Percentiles rank a stretch among this genome's conserved stretches.
These are phyloP conservation scores for Miniopterus natalensis DNA, from an alignment of 2,113 vertebrate species.

Conservation along the genomic window DNA sequence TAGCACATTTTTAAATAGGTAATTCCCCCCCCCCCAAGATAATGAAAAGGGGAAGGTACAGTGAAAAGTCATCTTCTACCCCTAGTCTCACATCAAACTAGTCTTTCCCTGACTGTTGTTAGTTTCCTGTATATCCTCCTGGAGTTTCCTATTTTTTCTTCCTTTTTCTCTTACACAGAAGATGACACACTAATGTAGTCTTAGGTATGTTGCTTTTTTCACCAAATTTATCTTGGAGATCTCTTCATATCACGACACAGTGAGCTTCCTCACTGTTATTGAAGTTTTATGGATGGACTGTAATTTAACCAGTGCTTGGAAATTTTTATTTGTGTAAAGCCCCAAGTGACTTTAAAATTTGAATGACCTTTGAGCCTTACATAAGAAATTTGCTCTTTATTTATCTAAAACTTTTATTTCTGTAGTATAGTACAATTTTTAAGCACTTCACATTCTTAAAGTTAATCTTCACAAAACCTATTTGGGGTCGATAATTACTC, in stretches of 20 bases:
- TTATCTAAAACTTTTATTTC: slow-evolving; percentile 46
- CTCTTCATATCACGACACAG: not conserved
- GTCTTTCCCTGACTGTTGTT: not conserved
- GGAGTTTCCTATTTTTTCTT: not conserved
- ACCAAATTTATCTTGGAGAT: slow-evolving; percentile 37
- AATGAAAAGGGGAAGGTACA: not conserved
- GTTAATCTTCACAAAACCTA: slow-evolving; percentile 1
- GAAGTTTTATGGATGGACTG: not conserved
- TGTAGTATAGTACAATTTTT: not conserved
- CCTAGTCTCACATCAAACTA: not conserved
- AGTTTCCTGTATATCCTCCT: not conserved
- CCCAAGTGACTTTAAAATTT: slow-evolving; percentile 53
- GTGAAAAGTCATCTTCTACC: not conserved
- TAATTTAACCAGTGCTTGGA: slow-evolving; percentile 61
- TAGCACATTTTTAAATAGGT: not conserved
- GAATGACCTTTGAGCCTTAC: slow-evolving; percentile 20
- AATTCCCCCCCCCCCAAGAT: not conserved
- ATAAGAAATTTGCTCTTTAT: slow-evolving; percentile 39
- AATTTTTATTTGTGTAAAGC: slow-evolving; percentile 68
- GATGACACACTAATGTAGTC: not conserved
- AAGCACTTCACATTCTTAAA: slow-evolving; percentile 48
- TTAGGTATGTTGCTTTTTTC: not conserved
- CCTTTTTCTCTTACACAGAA: not conserved
- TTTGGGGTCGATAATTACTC: not conserved
- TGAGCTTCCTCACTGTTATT: slow-evolving; percentile 33